Evolutionary conservation across 2,113 vertebrate species (phyloP).

Genomic region (Bubalus kerabau): DNA sequence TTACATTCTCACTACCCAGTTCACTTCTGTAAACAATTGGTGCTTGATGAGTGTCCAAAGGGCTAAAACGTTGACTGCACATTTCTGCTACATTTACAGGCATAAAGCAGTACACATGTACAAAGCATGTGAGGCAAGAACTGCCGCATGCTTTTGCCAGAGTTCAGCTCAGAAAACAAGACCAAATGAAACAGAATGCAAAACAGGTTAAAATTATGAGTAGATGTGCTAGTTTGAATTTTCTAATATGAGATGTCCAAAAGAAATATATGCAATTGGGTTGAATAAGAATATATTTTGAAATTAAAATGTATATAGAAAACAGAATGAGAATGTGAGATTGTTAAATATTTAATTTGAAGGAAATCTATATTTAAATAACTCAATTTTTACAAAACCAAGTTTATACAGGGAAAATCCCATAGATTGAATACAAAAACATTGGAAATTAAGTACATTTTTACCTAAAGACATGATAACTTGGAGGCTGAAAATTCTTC

Average conservation of each 20-base stretch:
- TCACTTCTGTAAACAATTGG: constrained; percentile 27
- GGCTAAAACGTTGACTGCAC: constrained; percentile 11
- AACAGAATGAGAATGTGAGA: neutral
- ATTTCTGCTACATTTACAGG: constrained; percentile 51
- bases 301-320: neutral
- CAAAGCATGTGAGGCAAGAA: neutral
- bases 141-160: neutral
- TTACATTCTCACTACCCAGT: constrained; percentile 54
- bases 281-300: neutral
- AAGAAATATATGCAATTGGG: neutral
- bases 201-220: neutral
- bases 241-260: neutral
- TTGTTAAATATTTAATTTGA: neutral
- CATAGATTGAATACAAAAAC: neutral
- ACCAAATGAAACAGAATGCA: neutral
- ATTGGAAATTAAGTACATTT: neutral
- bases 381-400: neutral
- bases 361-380: neutral
- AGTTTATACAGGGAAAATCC: neutral
- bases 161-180: neutral
- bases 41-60: constrained; percentile 49
- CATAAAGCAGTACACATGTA: constrained; percentile 17
- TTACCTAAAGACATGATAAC: neutral
- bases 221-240: neutral
- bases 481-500: neutral